Evolutionary conservation across 2,888 invertebrate genomes (phyloP), one percentile per base, ranked within the genome.

Genomic region (Troilus luridus): DNA sequence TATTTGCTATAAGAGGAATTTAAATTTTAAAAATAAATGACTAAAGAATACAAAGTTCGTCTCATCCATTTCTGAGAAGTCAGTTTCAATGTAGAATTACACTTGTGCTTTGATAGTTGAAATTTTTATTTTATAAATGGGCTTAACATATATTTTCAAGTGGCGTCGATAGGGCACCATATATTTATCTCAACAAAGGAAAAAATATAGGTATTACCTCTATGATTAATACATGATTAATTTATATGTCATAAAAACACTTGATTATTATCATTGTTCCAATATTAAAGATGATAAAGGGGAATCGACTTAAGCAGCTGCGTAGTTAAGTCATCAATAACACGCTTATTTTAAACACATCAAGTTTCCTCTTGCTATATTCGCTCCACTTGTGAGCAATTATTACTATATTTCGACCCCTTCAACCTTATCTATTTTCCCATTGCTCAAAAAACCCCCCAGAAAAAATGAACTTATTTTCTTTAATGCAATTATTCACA

Each of bases 291-390:
- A 72, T 27, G 72, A 72, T 72, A n/a, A 27, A 72, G 14, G 6
- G 27, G 72, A 27, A 27, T 27, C 72, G 9, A 72, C 24, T 77
- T 27, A 8, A 77, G 10, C 41, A 41, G 27, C 27, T 77, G 41
- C 72, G 72, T 41, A 17, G 72, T 41, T 77, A 72, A 41, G 72
- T 77, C 72, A 27, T 24, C 72, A 72, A 72, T 72, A 27, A 72
- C 14, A 41, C 41, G 41, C 41, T 41, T 41, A 1, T 41, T 3
- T 41, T 41, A 41, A 41, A 41, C 41, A 41, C 41, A 1, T 1
- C 12, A 41, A 2, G 17, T 77, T 77, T 77, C 72, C 72, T 41
- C 41, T 41, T 27, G 41, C 8, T 5, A 27, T 27, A 14, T 0
- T 14, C 5, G 14, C 14, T 27, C 5, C 3, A 14, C 12, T 19